Evolutionary conservation across 2,888 invertebrate species (phyloP), one percentile per base, ranked within the genome.

Genomic region (Synanthedon tipuliformis): DNA sequence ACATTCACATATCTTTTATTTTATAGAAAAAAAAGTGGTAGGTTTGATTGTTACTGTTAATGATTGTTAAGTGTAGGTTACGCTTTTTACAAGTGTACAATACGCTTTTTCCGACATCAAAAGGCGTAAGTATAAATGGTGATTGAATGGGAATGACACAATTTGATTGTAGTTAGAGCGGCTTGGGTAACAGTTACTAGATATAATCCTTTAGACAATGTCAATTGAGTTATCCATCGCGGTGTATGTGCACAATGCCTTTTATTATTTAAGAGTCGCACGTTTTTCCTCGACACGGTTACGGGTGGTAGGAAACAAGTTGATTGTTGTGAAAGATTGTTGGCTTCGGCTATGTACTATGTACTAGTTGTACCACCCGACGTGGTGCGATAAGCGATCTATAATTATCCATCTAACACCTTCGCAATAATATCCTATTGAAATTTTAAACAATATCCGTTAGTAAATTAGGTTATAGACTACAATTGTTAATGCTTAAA

Each of bases 211-310:
- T 34, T 34, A 45, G 45, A 51, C 51, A 51, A 51, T 51, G 51
- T 51, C 45, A 51, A 51, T 51, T 5, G 50, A 50, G 50, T 51
- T 52, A n/a, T 40, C 48, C 51, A 53, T 48, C 11, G 45, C 27
- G 40, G 34, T 18, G 52, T 40, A 48, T 52, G 59, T 61, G 53
- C 61, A 81, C 84, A 84, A 82, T 83, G 73, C 69, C 75, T 76
- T 77, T 78, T 82, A 81, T 81, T 84, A 78, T 78, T 71, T 69
- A 64, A 65, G 62, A 71, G 63, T 82, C 85, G 81, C 85, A 86
- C 85, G 86, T 83, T 86, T 85, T 85, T 84, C 81, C 78, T 83
- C 80, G 80, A 77, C 76, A 78, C 71, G 66, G 80, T 81, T 82
- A 82, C 78, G 74, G 68, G 66, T 74, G 65, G 64, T 73, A 71